Conservation (phyloP, 2,113 vertebrate genomes). For the Caloenas nicobarica region DNA sequence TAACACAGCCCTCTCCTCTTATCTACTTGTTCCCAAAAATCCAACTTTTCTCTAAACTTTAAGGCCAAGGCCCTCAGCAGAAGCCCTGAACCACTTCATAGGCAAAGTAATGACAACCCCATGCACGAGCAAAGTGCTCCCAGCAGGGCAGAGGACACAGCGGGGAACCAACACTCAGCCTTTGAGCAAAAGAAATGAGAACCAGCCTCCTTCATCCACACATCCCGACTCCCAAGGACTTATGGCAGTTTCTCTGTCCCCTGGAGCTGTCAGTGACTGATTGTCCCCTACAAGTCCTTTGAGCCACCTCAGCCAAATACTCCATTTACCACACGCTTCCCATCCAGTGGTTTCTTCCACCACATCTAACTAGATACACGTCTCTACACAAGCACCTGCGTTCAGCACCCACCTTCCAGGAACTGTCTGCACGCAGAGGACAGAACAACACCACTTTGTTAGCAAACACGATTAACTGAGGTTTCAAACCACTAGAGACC, state of each 20-base stretch:
- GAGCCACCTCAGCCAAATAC: background rate
- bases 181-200: background rate
- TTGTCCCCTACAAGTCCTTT: background rate
- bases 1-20: background rate
- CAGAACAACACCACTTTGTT: accelerated
- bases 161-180: background rate
- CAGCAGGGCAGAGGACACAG: background rate
- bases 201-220: background rate
- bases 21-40: background rate
- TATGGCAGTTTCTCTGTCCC: accelerated
- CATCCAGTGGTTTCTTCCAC: background rate
- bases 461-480: background rate
- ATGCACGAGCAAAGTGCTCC: accelerated
- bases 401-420: background rate
- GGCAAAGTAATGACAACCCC: background rate
- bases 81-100: background rate
- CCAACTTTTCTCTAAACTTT: background rate
- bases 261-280: accelerated
- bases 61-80: background rate
- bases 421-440: background rate
- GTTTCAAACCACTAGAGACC: background rate
- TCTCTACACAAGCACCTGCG: background rate
- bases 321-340: background rate
- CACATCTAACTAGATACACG: accelerated
- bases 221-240: background rate